Conservation (phyloP, 2,797 vertebrate genomes). For the Sebastes hubbsi region DNA sequence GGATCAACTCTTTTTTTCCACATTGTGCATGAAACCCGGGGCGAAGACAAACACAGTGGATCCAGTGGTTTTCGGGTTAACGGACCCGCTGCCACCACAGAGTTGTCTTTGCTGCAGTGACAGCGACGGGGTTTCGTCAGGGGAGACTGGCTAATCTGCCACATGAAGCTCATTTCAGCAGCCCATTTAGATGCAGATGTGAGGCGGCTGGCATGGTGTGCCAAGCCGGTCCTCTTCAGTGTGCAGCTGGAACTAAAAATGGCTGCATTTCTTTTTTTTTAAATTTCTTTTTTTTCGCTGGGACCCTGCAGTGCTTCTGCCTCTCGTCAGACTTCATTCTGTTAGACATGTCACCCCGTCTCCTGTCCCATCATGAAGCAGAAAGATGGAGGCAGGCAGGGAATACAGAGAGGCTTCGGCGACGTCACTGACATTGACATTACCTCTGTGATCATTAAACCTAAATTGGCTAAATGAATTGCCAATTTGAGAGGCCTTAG, state of each 20-base stretch:
- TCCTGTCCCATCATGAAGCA: constrained; percentile 19
- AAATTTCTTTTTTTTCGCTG: not conserved
- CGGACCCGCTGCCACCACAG: constrained; percentile 9
- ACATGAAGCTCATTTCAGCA: constrained; percentile 61
- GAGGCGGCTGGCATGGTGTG: constrained; percentile 38
- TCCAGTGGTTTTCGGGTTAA: constrained; percentile 27
- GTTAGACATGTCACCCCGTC: constrained; percentile 41
- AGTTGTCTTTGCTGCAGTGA: constrained; percentile 40
- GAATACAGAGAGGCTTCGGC: constrained; percentile 64
- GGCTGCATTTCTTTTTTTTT: constrained; percentile 8
- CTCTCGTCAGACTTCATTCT: constrained; percentile 49
- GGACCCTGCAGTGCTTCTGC: constrained; percentile 32
- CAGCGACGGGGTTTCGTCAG: constrained; percentile 21
- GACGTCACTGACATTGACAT: constrained; percentile 72
- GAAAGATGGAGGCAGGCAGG: constrained; percentile 35
- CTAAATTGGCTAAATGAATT: constrained; percentile 81
- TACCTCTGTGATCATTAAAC: constrained; percentile 82
- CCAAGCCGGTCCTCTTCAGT: constrained; percentile 17
- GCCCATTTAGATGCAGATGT: constrained; percentile 75
- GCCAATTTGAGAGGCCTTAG: constrained; percentile 79
- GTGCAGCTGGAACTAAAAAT: constrained; percentile 35
- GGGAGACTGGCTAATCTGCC: constrained; percentile 45
- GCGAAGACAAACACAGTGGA: constrained; percentile 9
- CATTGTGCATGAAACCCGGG: not conserved
- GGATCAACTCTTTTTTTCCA: constrained; percentile 12